These are phyloP conservation scores for Acrossocheilus wenchowensis DNA, from an alignment of 2,797 vertebrate species.

Conservation along the genomic window DNA sequence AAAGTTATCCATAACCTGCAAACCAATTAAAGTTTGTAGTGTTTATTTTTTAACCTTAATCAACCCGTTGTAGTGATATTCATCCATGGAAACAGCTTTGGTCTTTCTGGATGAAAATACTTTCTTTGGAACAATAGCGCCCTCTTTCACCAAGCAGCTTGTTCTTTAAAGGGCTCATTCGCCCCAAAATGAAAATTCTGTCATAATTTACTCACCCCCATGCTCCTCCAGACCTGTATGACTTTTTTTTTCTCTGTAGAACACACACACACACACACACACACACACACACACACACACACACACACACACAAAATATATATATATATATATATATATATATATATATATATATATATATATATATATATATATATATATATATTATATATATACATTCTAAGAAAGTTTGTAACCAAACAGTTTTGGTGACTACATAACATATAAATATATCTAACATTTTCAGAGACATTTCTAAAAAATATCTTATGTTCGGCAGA, in stretches of 20 bases:
- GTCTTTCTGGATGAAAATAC: neutral
- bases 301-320: no score
- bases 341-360: no score
- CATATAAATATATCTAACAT: no score
- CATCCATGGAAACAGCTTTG: constrained; percentile 16
- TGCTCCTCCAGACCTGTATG: neutral
- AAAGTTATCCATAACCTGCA: neutral
- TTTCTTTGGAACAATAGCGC: constrained; percentile 25
- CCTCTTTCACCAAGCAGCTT: constrained; percentile 13
- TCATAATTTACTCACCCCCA: neutral
- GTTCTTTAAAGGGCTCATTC: neutral
- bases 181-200: neutral
- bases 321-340: no score
- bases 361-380: no score
- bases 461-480: neutral
- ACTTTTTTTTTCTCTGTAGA: neutral
- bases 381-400: no score
- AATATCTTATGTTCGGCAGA: neutral
- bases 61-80: neutral
- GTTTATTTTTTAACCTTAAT: neutral
- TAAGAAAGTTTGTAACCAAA: neutral
- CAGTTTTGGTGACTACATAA: neutral
- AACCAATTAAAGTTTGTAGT: neutral
- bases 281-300: no score
- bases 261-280: no score